phyloP scores from a whole-genome alignment of 2,113 vertebrate genomes.

The Romanogobio albipinnatus region DNA sequence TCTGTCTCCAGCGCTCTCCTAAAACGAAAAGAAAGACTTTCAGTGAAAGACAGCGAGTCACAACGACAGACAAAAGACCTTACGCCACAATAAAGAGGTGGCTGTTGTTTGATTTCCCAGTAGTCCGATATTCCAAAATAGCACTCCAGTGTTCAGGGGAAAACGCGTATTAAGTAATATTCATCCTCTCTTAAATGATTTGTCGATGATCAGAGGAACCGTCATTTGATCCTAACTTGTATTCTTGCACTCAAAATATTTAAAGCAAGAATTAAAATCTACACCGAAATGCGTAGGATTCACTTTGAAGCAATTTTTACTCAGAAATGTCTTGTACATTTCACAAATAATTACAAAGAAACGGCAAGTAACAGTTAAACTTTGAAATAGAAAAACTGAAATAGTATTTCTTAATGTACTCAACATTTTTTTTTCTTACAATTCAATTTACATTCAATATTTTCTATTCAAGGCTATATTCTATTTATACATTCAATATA shows the following conservation, averaged over 20 bases:
- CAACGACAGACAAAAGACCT: slow-evolving; percentile 1
- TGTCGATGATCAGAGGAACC: background rate
- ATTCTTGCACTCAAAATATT: background rate
- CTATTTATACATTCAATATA: no score
- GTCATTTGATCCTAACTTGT: background rate
- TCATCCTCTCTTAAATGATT: background rate
- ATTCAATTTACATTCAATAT: no score
- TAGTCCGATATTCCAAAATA: background rate
- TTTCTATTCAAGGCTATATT: background rate
- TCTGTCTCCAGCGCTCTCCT: slow-evolving; percentile 49
- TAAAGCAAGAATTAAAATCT: background rate
- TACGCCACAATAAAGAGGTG: slow-evolving; percentile 9
- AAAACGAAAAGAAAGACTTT: slow-evolving; percentile 26
- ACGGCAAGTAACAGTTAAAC: no score
- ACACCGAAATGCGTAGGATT: background rate
- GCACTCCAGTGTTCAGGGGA: background rate
- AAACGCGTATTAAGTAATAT: background rate
- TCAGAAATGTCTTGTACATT: background rate
- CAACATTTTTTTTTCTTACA: no score
- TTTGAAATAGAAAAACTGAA: no score
- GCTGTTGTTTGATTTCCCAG: slow-evolving; percentile 23
- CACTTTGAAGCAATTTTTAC: background rate
- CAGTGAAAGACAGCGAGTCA: slow-evolving; percentile 14
- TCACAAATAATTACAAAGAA: background rate
- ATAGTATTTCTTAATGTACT: no score